Base-by-base conservation (phyloP, 1,140 invertebrate genomes). In the Lycorma delicatula region DNA sequence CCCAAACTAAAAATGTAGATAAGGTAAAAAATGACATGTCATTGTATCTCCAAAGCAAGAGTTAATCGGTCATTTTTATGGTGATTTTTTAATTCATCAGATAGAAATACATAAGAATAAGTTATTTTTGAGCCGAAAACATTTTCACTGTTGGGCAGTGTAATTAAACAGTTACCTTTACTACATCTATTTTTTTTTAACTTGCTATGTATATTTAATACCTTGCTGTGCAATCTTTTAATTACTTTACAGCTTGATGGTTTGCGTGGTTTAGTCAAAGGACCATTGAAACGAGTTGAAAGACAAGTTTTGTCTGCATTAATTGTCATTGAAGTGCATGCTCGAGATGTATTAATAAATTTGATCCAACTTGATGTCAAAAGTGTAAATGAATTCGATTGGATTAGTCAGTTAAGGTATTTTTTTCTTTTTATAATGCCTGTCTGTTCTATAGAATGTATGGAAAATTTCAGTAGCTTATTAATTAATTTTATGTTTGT, bases 381-480 rank as follows among this genome's bases (percentile, higher is more conserved):
- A 11, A 81, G 74, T 63, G 75, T 81, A 12, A 79, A 85, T 28
- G 87, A 91, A 70, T 91, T 91, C 68, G 77, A 85, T 49, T 91
- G 89, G 90, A 84, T 87, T 12, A 83, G 84, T 63, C 87, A 92
- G 68, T 70, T 93, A 2, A 75, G 86, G 80, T 81, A 65, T 59
- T n/a, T n/a, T n/a, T n/a, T n/a, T n/a, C n/a, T n/a, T 49, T 20
- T 20, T 26, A 23, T 23, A 49, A 23, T 20, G 13, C 47, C 4
- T n/a, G 20, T 41, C n/a, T 20, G 38, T 16, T 34, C 31, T 7
- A 34, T 34, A 7, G n/a, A 34, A 9, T 75, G 72, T 34, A 75
- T 79, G 83, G 85, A 65, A 74, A 73, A 73, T 58, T 29, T 27
- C 53, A 51, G 44, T 20, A n/a, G 31, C n/a, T n/a, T 51, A 7